Conservation (phyloP, 2,888 invertebrate genomes). For the Miltochrista miniata region DNA sequence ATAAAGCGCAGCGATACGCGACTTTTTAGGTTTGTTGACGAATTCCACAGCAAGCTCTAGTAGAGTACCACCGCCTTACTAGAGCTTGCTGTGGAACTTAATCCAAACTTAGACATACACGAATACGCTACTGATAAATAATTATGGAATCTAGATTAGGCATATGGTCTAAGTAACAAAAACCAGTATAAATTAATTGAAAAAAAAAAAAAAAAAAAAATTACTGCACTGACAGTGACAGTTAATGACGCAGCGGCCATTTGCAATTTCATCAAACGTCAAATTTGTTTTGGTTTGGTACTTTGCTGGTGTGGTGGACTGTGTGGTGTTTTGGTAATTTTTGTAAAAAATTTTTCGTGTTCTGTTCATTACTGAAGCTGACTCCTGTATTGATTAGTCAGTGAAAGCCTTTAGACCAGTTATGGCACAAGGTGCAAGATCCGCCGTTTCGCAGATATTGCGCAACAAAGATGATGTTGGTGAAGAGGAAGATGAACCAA, state of each 20-base stretch:
- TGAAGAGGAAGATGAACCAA: conserved; percentile 88
- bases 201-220: too few relatives aligned
- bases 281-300: background rate
- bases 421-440: conserved; percentile 68
- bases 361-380: background rate
- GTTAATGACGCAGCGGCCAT: background rate
- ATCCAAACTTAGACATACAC: too few relatives aligned
- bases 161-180: too few relatives aligned
- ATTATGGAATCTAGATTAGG: too few relatives aligned
- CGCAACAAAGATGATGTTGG: conserved; percentile 84
- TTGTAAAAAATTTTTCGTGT: background rate
- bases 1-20: too few relatives aligned
- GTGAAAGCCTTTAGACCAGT: background rate
- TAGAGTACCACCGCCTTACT: too few relatives aligned
- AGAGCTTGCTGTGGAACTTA: too few relatives aligned
- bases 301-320: background rate
- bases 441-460: conserved; percentile 89
- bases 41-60: too few relatives aligned
- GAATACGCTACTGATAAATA: too few relatives aligned
- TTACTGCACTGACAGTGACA: too few relatives aligned
- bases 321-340: background rate
- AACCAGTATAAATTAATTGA: too few relatives aligned
- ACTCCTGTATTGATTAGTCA: background rate
- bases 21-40: too few relatives aligned
- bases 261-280: background rate